Base-by-base conservation (phyloP, 1,140 invertebrate genomes). In the Hestina assimilis region DNA sequence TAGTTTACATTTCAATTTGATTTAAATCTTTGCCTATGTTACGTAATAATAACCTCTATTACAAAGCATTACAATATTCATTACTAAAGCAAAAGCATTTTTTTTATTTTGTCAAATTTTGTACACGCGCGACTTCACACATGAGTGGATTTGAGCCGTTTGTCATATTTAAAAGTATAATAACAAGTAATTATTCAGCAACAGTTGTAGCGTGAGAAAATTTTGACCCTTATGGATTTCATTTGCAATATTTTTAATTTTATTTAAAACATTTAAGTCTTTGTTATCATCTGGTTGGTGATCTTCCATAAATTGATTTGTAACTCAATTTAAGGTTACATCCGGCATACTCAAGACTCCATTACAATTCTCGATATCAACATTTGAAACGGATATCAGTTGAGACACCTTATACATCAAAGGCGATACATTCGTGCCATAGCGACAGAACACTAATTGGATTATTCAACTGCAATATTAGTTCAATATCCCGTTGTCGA, bases 381-480 rank as follows among this genome's bases (percentile, higher is more conserved):
- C 35, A 26, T 45, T 29, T 19, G 28, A 35, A 54, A 43, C 28
- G 41, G 51, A 54, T 35, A 45, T 42, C 23, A 17, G 5, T 26
- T 21, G 56, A 66, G 60, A 58, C 57, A 62, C 48, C 33, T 57
- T 59, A 47, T 52, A 70, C 50, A 67, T 70, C 67, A 72, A 72
- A 69, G 64, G 64, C 51, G 40, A 47, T 47, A 57, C 42, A 61
- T 65, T 60, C 59, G 35, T 60, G 51, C 55, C 60, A 41, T 63
- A 70, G 63, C 60, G 65, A 64, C 69, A 64, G 66, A 61, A 28
- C 64, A 66, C 74, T 83, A 81, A 83, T 81, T 81, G 80, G 76
- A 83, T 83, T 81, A 83, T 80, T 74, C 69, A 68, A 78, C 62
- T 72, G 75, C 76, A 74, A 83, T 83, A 83, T 81, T 79, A 81